Base-by-base conservation (phyloP, 2,888 invertebrate genomes). In the Spisula solida region DNA sequence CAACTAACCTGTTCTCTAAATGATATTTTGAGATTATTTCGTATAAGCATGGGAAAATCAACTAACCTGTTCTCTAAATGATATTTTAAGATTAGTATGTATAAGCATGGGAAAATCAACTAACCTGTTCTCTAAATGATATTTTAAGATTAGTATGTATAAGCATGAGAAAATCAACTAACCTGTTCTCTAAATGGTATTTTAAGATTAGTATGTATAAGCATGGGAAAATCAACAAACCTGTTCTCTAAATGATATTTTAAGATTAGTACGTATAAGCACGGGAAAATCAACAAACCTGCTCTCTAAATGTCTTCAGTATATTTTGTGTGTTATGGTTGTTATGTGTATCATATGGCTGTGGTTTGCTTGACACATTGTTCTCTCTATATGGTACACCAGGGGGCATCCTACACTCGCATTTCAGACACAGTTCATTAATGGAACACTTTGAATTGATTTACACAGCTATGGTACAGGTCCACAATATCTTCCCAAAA, bases 201-300 rank as follows among this genome's bases (percentile, higher is more conserved):
- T 41, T 41, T 41, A 41, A 5, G 2, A 41, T 41, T 5, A 41
- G 4, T 41, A 41, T 5, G 8, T 41, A 41, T 41, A 41, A 41
- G 2, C 41, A 41, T 41, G 41, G 41, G 41, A 41, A 41, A 41
- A 41, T 41, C 18, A 18, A 60, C 2, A 48, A 82, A 95, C 95
- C 94, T 95, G 95, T 90, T 94, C 94, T 92, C 93, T 94, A 34
- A 95, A 94, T 31, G 95, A n/a, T n/a, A n/a, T n/a, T n/a, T n/a
- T n/a, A n/a, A n/a, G n/a, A n/a, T n/a, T n/a, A n/a, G n/a, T n/a
- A n/a, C n/a, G n/a, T n/a, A n/a, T n/a, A 56, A 55, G 16, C 6
- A 55, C 20, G 16, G 6, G 55, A 55, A 55, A 18, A 4, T 55
- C 18, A 18, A 60, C 2, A 48, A 82, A 95, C 95, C 94, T 95